Conservation (phyloP, 37 sponge, comb jelly and placozoan species). For the Ianthella basta region DNA sequence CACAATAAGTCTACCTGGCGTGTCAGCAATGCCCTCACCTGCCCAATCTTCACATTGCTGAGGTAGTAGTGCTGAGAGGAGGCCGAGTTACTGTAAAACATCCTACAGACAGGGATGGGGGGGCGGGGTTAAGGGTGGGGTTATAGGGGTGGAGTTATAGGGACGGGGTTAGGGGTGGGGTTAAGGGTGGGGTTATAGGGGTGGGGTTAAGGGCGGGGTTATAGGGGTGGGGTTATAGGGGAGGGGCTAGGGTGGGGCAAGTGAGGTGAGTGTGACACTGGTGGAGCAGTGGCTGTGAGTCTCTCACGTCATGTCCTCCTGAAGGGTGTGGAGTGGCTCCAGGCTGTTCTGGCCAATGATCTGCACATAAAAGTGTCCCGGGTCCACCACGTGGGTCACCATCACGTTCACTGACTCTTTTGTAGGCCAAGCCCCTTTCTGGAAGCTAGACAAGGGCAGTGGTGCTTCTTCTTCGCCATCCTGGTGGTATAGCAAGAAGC, state of each 20-base stretch:
- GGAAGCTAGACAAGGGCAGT: background rate
- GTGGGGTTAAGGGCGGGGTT: background rate
- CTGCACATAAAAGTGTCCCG: conserved; percentile 19
- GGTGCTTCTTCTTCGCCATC: background rate
- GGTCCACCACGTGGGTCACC: conserved; percentile 26
- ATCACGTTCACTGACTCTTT: conserved; percentile 17
- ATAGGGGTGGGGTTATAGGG: conserved; percentile 30
- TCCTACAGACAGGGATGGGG: background rate
- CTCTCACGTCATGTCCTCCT: conserved; percentile 23
- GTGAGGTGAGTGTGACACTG: conserved; percentile 24
- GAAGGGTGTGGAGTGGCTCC: background rate
- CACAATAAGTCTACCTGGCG: background rate
- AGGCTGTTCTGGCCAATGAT: background rate
- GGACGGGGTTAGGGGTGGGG: background rate
- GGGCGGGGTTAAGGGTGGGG: background rate
- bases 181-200: background rate
- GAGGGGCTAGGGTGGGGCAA: conserved; percentile 29
- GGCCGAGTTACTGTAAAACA: conserved; percentile 21
- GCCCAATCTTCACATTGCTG: background rate
- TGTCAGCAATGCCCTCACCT: background rate
- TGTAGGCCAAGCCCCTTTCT: background rate
- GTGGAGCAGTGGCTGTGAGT: background rate
- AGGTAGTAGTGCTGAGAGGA: conserved; percentile 11
- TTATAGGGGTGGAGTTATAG: background rate
- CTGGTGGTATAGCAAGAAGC: no score